Percentiles rank a stretch among this genome's conserved stretches.
These are phyloP conservation scores for Heliconius nattereri DNA, from an alignment of 1,140 invertebrate species.

Conservation along the genomic window DNA sequence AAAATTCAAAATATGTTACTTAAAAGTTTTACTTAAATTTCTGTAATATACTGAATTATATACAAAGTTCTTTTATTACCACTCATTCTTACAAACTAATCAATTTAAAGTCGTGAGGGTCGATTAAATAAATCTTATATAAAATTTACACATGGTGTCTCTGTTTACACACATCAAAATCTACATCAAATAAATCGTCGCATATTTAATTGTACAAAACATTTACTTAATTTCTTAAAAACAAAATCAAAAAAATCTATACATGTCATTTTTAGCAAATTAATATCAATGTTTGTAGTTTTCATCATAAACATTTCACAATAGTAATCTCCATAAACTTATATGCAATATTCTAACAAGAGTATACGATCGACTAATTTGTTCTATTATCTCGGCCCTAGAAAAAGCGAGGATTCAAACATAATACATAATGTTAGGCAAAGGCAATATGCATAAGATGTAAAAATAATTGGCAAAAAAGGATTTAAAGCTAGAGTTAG, in stretches of 20 bases:
- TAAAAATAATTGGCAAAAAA: not conserved
- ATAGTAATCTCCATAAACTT: slow-evolving; percentile 59
- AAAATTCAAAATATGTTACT: slow-evolving; percentile 74
- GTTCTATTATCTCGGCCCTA: slow-evolving; percentile 51
- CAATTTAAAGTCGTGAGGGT: slow-evolving; percentile 74
- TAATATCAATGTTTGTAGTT: slow-evolving; percentile 46
- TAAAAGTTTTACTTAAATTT: slow-evolving; percentile 80
- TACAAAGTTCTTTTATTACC: slow-evolving; percentile 73
- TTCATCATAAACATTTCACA: slow-evolving; percentile 41
- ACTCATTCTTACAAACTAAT: slow-evolving; percentile 74
- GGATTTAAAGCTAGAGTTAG: slow-evolving; percentile 16
- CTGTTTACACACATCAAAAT: slow-evolving; percentile 62
- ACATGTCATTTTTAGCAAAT: slow-evolving; percentile 53
- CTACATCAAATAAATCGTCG: slow-evolving; percentile 66
- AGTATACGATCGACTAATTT: slow-evolving; percentile 63
- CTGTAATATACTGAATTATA: slow-evolving; percentile 78
- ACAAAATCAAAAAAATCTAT: slow-evolving; percentile 48
- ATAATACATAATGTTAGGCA: slow-evolving; percentile 27
- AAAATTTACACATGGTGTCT: slow-evolving; percentile 71
- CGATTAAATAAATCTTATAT: slow-evolving; percentile 77
- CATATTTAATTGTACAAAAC: slow-evolving; percentile 65
- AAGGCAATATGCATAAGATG: slow-evolving; percentile 22
- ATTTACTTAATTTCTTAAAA: slow-evolving; percentile 40
- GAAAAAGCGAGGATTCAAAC: slow-evolving; percentile 27
- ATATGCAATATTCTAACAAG: slow-evolving; percentile 55